These are phyloP conservation scores for Chrysolina oricalcia DNA, from an alignment of 2,888 invertebrate species.

Conservation along the genomic window DNA sequence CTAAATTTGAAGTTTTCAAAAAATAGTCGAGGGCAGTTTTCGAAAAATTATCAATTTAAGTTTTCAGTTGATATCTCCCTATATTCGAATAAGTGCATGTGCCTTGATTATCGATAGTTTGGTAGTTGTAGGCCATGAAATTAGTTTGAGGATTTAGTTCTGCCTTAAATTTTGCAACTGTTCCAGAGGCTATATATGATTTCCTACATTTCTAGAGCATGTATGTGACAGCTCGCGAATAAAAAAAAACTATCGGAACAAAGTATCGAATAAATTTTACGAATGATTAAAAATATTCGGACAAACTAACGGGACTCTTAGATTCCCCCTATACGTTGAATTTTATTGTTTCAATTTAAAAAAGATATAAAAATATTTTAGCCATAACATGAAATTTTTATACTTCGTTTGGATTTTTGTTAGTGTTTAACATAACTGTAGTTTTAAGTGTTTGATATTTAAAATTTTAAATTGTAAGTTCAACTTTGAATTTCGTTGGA, in stretches of 20 bases:
- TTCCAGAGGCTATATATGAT: conserved; percentile 33
- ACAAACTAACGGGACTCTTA: conserved; percentile 49
- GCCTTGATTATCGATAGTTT: not conserved
- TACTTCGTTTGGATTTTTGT: conserved; percentile 57
- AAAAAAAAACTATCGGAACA: conserved; percentile 39
- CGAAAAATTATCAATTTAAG: not conserved
- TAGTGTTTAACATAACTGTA: conserved; percentile 60
- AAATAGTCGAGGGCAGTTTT: not conserved
- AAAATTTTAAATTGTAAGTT: conserved; percentile 61
- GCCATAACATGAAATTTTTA: conserved; percentile 57
- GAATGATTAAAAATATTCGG: conserved; percentile 47
- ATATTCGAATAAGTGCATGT: not conserved
- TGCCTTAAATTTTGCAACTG: conserved; percentile 15
- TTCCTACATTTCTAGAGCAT: conserved; percentile 7
- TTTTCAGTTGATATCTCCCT: not conserved
- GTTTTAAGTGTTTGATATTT: conserved; percentile 66
- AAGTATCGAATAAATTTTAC: conserved; percentile 45
- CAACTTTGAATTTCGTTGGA: conserved; percentile 57
- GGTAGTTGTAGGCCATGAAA: not conserved
- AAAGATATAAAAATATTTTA: conserved; percentile 54
- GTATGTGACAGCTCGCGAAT: conserved; percentile 6
- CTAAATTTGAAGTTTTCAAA: not conserved
- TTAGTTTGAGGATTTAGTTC: conserved; percentile 16
- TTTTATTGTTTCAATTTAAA: conserved; percentile 52
- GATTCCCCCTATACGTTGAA: conserved; percentile 46